Conservation (phyloP, 2,888 invertebrate species). For the Caenorhabditis virilis region DNA sequence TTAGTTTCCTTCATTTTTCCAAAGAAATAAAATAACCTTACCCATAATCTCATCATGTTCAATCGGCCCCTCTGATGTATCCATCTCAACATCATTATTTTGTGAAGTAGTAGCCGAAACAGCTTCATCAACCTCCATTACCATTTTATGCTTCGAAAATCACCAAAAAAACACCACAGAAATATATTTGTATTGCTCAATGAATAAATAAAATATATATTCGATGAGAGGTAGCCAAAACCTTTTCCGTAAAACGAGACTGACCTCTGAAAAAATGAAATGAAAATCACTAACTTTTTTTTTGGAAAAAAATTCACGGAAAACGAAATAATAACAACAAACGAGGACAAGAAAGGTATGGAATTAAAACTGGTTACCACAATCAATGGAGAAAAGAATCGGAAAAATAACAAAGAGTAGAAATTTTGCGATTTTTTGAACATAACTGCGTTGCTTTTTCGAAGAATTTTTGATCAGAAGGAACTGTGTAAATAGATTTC, state of each 20-base stretch:
- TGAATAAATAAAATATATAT: neutral
- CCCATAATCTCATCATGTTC: conserved; percentile 23
- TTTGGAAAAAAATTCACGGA: neutral
- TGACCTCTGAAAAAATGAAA: neutral
- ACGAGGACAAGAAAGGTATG: no score
- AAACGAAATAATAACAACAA: no score
- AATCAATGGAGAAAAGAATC: no score
- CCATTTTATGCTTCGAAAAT: conserved; percentile 14
- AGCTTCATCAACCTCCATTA: conserved; percentile 57
- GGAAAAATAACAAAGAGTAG: no score
- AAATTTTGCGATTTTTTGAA: no score
- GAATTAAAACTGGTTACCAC: no score
- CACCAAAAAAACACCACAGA: no score
- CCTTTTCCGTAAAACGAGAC: neutral
- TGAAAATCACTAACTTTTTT: conserved; percentile 1
- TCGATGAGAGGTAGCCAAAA: neutral
- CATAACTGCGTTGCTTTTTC: no score
- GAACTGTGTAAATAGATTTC: no score
- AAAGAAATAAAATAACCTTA: neutral
- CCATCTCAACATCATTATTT: conserved; percentile 42
- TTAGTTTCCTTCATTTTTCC: neutral
- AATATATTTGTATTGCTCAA: neutral
- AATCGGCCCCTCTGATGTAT: conserved; percentile 49
- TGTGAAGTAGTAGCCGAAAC: conserved; percentile 42
- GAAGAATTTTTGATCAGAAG: no score